A percentile compares a stretch with the other conserved stretches of the same genome.
Evolutionary conservation across 2,113 vertebrate genomes (phyloP).

Genomic region (Neotoma lepida): DNA sequence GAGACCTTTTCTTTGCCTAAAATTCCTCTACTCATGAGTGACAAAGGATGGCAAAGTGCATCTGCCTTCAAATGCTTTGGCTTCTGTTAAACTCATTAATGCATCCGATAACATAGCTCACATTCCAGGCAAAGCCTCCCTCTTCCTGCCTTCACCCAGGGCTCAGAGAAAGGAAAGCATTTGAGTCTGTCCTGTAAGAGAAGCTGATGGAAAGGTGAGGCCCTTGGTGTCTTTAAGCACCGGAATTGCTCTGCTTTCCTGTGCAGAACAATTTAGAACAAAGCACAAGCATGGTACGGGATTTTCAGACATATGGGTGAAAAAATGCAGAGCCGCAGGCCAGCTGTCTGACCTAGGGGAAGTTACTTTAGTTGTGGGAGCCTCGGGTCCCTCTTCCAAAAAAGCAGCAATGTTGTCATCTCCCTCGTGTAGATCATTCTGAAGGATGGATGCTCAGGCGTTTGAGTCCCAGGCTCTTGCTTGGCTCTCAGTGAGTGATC

Average conservation of each 20-base stretch:
- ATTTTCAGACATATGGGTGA: not conserved
- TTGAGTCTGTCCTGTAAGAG: constrained; percentile 82
- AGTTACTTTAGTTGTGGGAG: not conserved
- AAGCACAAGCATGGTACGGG: not conserved
- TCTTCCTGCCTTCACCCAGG: constrained; percentile 81
- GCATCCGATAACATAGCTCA: constrained; percentile 88
- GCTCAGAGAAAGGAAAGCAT: constrained; percentile 79
- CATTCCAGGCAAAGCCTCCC: constrained; percentile 83
- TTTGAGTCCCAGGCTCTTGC: not conserved
- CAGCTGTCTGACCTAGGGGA: not conserved
- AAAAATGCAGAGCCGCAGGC: not conserved
- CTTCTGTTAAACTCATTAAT: constrained; percentile 87
- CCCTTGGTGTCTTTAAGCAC: not conserved
- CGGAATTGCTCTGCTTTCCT: constrained; percentile 26
- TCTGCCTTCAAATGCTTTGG: constrained; percentile 84
- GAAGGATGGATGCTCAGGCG: not conserved
- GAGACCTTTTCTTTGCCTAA: constrained; percentile 84
- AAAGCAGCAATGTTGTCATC: not conserved
- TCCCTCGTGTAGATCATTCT: not conserved
- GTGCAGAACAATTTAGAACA: not conserved
- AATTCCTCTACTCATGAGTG: constrained; percentile 86
- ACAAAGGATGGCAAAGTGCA: constrained; percentile 88
- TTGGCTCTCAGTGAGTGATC: not conserved
- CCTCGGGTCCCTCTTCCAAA: not conserved
- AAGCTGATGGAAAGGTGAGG: constrained; percentile 66